Conservation (phyloP, 30 jellyfish, hydroid and myxozoan species). For the Cassiopea xamachana region DNA sequence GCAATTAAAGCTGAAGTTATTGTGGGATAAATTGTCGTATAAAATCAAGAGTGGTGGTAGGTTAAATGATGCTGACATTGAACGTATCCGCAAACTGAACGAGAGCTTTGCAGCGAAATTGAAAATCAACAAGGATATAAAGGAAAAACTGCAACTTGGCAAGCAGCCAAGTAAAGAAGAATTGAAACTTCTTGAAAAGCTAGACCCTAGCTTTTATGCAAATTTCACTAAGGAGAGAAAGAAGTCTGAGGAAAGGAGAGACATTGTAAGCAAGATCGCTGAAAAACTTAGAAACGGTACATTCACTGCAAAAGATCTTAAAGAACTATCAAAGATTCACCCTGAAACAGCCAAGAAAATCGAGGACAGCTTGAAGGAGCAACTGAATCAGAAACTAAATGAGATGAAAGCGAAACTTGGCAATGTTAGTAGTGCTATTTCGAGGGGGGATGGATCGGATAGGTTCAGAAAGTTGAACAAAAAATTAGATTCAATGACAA, state of each 20-base stretch:
- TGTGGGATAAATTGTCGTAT: conserved; percentile 49
- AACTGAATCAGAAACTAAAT: conserved; percentile 65
- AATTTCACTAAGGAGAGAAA: conserved; percentile 31
- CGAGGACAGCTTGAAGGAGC: conserved; percentile 87
- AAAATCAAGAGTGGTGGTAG: conserved; percentile 57
- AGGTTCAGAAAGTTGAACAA: conserved; percentile 56
- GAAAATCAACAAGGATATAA: conserved; percentile 11
- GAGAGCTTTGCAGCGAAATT: conserved; percentile 71
- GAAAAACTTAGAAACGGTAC: conserved; percentile 67
- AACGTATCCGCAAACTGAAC: conserved; percentile 61
- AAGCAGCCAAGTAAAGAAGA: conserved; percentile 70
- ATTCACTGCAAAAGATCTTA: conserved; percentile 62
- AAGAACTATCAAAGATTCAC: conserved; percentile 62
- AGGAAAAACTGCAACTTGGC: conserved; percentile 53
- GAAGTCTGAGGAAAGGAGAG: conserved; percentile 20
- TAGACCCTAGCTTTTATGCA: conserved; percentile 72
- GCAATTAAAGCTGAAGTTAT: conserved; percentile 23
- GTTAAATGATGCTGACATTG: conserved; percentile 81
- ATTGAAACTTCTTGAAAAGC: conserved; percentile 40
- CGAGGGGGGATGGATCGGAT: conserved; percentile 52
- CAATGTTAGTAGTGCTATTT: conserved; percentile 70
- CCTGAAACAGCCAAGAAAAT: conserved; percentile 83
- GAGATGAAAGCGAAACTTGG: conserved; percentile 86
- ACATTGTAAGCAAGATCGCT: conserved; percentile 32
- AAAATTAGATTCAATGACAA: conserved; percentile 63